These are phyloP conservation scores for Neoarius graeffei DNA, from an alignment of 2,113 vertebrate genomes.

Conservation along the genomic window DNA sequence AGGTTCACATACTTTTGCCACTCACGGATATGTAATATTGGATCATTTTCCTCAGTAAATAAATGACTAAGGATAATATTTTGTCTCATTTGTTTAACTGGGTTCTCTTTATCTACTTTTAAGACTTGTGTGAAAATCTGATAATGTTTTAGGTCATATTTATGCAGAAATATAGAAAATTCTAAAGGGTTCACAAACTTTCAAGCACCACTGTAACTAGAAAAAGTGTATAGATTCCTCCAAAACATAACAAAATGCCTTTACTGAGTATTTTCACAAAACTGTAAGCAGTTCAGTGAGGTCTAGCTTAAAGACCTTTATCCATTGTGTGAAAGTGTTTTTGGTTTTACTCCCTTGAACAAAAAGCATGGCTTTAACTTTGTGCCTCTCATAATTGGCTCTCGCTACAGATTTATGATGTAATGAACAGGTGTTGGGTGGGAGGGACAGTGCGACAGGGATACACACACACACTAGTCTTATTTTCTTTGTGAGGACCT, in stretches of 20 bases:
- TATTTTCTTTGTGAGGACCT: neutral
- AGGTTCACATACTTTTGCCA: no score
- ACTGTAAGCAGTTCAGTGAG: neutral
- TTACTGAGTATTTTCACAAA: neutral
- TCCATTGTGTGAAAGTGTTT: neutral
- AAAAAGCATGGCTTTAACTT: slow-evolving; percentile 41
- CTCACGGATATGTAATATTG: no score
- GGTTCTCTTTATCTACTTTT: no score
- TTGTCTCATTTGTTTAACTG: no score
- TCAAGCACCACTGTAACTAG: no score
- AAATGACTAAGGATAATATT: no score
- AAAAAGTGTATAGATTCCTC: neutral
- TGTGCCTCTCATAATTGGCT: slow-evolving; percentile 47
- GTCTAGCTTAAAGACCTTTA: neutral
- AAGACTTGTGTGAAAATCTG: no score
- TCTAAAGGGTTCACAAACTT: no score
- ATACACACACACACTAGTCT: slow-evolving; percentile 3
- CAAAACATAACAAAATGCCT: neutral
- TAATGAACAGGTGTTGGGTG: slow-evolving; percentile 61
- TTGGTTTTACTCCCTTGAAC: slow-evolving; percentile 8
- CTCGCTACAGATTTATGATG: slow-evolving; percentile 54
- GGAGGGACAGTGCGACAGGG: slow-evolving; percentile 50
- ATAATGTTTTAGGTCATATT: no score
- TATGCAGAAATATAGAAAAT: no score
- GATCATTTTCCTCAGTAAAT: no score